phyloP scores from a whole-genome alignment of 2,113 vertebrate species.

The Xyliphius kryptos region DNA sequence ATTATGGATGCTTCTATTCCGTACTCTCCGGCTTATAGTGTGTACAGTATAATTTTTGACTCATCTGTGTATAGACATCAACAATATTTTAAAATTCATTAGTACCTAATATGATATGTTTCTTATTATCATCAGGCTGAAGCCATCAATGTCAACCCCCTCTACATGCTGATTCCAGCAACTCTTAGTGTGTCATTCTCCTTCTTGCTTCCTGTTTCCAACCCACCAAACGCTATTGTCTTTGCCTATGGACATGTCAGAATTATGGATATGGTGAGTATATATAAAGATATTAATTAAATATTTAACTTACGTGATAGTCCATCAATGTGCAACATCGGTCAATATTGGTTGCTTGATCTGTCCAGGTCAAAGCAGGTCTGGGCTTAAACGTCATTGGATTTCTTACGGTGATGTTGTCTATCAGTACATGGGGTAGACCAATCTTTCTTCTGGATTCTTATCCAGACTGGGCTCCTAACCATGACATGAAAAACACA shows the following conservation, averaged over 20 bases:
- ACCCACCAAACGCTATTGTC: conserved; percentile 85
- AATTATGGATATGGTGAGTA: conserved; percentile 82
- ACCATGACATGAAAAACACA: conserved; percentile 9
- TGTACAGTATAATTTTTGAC: no score
- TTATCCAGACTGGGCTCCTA: conserved; percentile 78
- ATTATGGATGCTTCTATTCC: no score
- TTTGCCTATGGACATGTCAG: conserved; percentile 82
- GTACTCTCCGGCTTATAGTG: no score
- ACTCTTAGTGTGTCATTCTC: conserved; percentile 87
- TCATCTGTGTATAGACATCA: no score
- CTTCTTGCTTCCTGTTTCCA: conserved; percentile 85
- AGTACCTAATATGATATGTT: no score
- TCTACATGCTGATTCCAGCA: conserved; percentile 81
- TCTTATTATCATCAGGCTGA: conserved; percentile 72
- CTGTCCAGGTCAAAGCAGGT: conserved; percentile 85
- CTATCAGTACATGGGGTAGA: conserved; percentile 74
- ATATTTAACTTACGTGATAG: no score
- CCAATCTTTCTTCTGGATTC: conserved; percentile 73
- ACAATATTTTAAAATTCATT: no score
- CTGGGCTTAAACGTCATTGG: conserved; percentile 81
- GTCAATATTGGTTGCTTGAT: no score
- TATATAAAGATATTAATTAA: no score
- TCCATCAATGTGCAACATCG: no score
- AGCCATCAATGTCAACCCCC: conserved; percentile 80
- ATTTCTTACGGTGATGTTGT: conserved; percentile 76